These are phyloP conservation scores for Sciurus vulgaris DNA, from an alignment of 2,797 vertebrate genomes.

Conservation along the genomic window DNA sequence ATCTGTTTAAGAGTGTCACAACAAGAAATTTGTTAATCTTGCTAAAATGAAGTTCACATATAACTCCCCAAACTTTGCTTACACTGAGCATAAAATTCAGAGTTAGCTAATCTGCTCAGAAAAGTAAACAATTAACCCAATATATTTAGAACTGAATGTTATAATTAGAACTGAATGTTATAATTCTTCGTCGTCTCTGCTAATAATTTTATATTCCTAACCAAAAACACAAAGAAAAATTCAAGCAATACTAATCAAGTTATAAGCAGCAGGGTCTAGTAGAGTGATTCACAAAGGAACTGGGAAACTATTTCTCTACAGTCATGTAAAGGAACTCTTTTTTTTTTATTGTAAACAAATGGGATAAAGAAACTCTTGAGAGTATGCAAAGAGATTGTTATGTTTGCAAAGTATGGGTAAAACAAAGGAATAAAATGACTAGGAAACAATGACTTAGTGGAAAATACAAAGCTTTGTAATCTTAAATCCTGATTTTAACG, in stretches of 20 bases:
- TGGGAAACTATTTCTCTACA: neutral
- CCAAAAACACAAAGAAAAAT: neutral
- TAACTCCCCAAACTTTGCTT: neutral
- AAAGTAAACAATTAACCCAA: neutral
- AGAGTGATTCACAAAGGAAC: neutral
- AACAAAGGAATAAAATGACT: neutral
- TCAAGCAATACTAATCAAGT: neutral
- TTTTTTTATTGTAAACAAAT: too few relatives aligned
- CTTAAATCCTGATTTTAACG: neutral
- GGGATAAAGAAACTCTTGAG: neutral
- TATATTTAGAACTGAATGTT: neutral
- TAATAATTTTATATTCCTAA: neutral
- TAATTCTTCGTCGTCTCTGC: neutral
- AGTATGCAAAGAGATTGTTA: neutral
- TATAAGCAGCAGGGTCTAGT: neutral
- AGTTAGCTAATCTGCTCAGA: neutral
- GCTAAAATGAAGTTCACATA: neutral
- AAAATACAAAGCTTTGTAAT: neutral
- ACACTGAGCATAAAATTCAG: neutral
- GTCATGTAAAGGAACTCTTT: neutral
- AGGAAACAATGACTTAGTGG: neutral
- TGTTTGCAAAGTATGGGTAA: neutral
- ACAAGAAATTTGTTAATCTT: constrained; percentile 1
- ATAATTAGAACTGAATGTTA: neutral
- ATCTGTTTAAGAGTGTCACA: neutral